Percentiles rank a stretch among this genome's conserved stretches.
Conservation (phyloP, 2,113 vertebrate species). For the Bettongia penicillata region DNA sequence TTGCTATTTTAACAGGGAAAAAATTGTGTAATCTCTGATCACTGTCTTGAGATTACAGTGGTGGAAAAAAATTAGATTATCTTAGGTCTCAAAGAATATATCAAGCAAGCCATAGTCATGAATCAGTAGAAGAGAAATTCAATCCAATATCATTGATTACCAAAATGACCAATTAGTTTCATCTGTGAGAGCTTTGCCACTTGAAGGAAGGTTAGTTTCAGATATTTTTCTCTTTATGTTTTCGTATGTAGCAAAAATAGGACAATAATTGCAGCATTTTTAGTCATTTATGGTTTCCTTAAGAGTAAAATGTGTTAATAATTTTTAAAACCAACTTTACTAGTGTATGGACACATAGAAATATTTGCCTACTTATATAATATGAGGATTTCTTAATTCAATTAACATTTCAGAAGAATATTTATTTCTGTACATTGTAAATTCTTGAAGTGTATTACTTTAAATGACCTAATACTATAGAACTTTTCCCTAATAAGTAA, state of each 20-base stretch:
- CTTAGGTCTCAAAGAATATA: neutral
- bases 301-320: neutral
- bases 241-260: neutral
- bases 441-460: neutral
- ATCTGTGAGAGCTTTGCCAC: neutral
- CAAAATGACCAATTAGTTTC: neutral
- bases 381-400: neutral
- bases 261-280: neutral
- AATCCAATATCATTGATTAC: neutral
- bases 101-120: neutral
- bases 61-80: neutral
- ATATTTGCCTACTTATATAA: neutral
- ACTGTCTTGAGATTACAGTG: neutral
- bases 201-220: neutral
- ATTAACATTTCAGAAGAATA: neutral
- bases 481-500: neutral
- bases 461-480: neutral
- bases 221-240: neutral
- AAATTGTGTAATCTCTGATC: neutral
- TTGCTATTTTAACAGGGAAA: neutral
- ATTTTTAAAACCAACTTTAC: neutral
- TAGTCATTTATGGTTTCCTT: neutral
- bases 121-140: neutral
- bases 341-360: neutral
- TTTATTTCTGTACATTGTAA: neutral